These are phyloP conservation scores for Octopus sinensis DNA, from an alignment of 1,140 invertebrate genomes.

Conservation along the genomic window DNA sequence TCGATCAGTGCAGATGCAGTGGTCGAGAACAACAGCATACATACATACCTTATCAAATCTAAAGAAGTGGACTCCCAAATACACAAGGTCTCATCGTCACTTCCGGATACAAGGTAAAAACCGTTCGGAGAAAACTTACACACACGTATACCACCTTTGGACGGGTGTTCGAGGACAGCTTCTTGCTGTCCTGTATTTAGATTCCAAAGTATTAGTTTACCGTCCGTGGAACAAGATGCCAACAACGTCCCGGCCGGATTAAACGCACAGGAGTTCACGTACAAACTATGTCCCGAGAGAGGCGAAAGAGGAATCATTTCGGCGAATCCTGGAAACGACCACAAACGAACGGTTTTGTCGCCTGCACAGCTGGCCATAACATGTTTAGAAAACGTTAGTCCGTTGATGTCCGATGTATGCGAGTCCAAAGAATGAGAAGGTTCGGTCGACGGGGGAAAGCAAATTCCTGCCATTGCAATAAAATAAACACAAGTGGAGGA, in stretches of 20 bases:
- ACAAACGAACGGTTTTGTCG: slow-evolving; percentile 58
- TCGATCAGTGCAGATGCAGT: too few species aligned
- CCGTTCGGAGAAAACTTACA: slow-evolving; percentile 70
- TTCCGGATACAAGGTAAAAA: slow-evolving; percentile 67
- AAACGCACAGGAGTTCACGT: slow-evolving; percentile 62
- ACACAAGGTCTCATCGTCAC: slow-evolving; percentile 72
- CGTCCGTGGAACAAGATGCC: slow-evolving; percentile 72
- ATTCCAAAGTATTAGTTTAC: slow-evolving; percentile 72
- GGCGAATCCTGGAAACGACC: slow-evolving; percentile 47
- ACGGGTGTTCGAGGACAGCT: slow-evolving; percentile 66
- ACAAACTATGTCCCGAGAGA: slow-evolving; percentile 56
- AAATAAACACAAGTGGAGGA: too few species aligned
- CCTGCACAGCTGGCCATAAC: slow-evolving; percentile 54
- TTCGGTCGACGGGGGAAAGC: too few species aligned
- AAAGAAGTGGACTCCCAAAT: slow-evolving; percentile 71
- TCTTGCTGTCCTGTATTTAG: slow-evolving; percentile 64
- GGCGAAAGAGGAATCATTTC: slow-evolving; percentile 50
- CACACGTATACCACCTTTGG: slow-evolving; percentile 66
- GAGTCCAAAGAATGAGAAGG: slow-evolving; percentile 33
- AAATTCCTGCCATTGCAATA: too few species aligned
- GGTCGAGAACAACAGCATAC: background rate
- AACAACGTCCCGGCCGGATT: slow-evolving; percentile 71
- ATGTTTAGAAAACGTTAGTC: slow-evolving; percentile 46
- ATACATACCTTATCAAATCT: slow-evolving; percentile 63
- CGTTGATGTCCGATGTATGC: slow-evolving; percentile 68